A percentile compares a stretch with the other conserved stretches of the same genome.
Conservation (phyloP, 2,113 vertebrate genomes). For the Gambusia holbrooki region DNA sequence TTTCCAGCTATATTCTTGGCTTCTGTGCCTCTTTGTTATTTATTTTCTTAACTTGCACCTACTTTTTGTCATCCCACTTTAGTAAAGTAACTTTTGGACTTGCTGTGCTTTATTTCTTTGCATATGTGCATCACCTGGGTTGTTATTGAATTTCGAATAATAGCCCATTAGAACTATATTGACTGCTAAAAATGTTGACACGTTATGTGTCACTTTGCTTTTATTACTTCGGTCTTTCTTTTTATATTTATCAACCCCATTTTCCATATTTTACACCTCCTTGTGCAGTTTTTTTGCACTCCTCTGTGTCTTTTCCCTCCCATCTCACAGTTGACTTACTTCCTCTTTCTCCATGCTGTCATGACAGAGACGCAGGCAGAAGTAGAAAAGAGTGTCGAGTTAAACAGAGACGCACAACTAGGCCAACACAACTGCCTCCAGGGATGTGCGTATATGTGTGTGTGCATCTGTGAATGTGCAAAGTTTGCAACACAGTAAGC, state of each 20-base stretch:
- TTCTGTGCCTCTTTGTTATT: too few relatives aligned
- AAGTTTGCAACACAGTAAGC: slow-evolving; percentile 24
- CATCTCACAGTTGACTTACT: slow-evolving; percentile 30
- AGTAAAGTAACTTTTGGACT: too few relatives aligned
- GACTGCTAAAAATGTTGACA: too few relatives aligned
- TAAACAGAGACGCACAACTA: slow-evolving; percentile 71
- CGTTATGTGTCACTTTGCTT: too few relatives aligned
- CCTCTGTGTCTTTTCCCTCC: slow-evolving; percentile 7
- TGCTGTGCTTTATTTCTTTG: too few relatives aligned
- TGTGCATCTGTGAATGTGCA: slow-evolving; percentile 11
- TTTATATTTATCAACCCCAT: not conserved
- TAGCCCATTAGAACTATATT: too few relatives aligned
- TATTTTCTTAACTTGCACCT: too few relatives aligned
- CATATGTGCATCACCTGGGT: too few relatives aligned
- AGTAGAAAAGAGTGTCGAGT: slow-evolving; percentile 56
- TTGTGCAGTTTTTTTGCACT: not conserved
- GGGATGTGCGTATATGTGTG: slow-evolving; percentile 49
- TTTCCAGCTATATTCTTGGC: too few relatives aligned
- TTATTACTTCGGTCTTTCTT: not conserved
- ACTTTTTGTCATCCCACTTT: too few relatives aligned
- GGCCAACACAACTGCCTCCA: slow-evolving; percentile 69
- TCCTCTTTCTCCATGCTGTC: slow-evolving; percentile 41
- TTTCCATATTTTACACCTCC: not conserved
- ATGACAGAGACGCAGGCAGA: slow-evolving; percentile 57
- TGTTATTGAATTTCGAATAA: too few relatives aligned